A percentile compares a stretch with the other conserved stretches of the same genome.
These are phyloP conservation scores for Sebastes oblongus DNA, from an alignment of 2,797 vertebrate species.

Conservation along the genomic window DNA sequence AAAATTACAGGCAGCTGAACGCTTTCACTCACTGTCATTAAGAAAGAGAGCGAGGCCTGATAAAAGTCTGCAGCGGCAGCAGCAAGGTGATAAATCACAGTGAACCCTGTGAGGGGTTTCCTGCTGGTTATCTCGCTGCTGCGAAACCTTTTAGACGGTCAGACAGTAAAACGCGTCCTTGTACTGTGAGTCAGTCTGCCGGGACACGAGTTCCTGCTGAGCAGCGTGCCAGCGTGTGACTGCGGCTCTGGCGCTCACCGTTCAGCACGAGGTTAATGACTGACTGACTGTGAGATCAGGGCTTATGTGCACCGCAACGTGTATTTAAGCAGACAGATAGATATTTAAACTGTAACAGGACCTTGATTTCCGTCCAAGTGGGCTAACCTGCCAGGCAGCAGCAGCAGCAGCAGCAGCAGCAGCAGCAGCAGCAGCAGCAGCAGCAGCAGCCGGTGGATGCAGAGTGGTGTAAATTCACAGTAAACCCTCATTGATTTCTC, in stretches of 20 bases:
- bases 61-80: slow-evolving; percentile 14
- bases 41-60: not conserved
- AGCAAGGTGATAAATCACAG: slow-evolving; percentile 1
- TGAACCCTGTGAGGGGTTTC: not conserved
- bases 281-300: slow-evolving; percentile 11
- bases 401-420: too few relatives aligned
- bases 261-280: slow-evolving; percentile 2
- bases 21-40: not conserved
- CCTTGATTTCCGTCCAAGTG: not conserved
- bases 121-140: slow-evolving; percentile 1
- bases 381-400: not conserved
- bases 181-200: not conserved
- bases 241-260: not conserved
- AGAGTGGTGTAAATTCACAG: not conserved
- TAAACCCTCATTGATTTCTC: not conserved
- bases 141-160: not conserved
- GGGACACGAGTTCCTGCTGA: not conserved
- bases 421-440: not conserved
- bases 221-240: not conserved
- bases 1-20: slow-evolving; percentile 20
- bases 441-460: not conserved
- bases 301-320: not conserved
- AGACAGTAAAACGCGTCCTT: slow-evolving; percentile 1
- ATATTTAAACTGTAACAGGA: slow-evolving; percentile 18
- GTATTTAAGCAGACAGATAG: slow-evolving; percentile 24